These are phyloP conservation scores for Thalassaphorura encarpata DNA, from an alignment of 1,140 invertebrate species.

Conservation along the genomic window DNA sequence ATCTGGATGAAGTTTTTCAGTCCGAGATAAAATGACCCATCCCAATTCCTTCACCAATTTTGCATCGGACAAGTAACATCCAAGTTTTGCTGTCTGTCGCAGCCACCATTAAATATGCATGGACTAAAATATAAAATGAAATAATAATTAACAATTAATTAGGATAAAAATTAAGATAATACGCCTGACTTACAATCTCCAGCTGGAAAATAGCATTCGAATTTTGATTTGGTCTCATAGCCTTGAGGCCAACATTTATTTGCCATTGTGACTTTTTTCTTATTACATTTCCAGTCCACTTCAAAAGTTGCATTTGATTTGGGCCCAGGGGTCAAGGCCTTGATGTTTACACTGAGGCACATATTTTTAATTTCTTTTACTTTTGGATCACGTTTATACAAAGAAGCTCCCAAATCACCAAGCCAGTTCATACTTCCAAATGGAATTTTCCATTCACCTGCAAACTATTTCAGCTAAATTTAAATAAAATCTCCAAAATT, in stretches of 20 bases:
- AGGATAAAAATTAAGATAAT: background rate
- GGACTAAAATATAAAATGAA: background rate
- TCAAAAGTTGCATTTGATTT: background rate
- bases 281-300: background rate
- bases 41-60: background rate
- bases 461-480: background rate
- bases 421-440: background rate
- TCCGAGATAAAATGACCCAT: background rate
- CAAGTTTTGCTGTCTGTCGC: background rate
- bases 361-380: background rate
- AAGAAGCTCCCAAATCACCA: background rate
- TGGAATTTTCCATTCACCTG: background rate
- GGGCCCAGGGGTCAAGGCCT: background rate
- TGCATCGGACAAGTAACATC: background rate
- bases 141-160: too few relatives aligned
- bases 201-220: background rate
- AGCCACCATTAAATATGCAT: background rate
- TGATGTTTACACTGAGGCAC: background rate
- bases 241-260: background rate
- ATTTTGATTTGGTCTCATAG: background rate
- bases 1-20: background rate
- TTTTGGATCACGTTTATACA: background rate
- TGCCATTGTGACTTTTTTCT: background rate
- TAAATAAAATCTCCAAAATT: background rate
- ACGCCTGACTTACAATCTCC: background rate